Evolutionary conservation across 2,888 invertebrate species (phyloP).

Genomic region (Merodon equestris): DNA sequence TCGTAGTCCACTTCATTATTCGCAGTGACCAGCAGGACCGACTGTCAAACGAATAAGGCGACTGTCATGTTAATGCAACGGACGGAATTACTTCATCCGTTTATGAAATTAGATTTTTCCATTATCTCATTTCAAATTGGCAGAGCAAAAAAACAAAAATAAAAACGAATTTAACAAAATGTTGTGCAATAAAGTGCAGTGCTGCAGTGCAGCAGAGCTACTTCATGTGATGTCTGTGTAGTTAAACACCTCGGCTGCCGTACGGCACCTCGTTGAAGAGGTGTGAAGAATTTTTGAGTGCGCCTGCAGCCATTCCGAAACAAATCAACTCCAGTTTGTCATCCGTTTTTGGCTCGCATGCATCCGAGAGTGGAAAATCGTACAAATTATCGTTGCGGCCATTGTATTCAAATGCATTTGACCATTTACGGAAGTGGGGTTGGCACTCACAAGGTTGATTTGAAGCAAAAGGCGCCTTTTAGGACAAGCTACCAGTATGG

Average conservation of each 20-base stretch:
- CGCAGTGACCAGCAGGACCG: constrained; percentile 26
- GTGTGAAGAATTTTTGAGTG: constrained; percentile 49
- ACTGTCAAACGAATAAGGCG: constrained; percentile 57
- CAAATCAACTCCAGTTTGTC: constrained; percentile 60
- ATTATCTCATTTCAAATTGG: constrained; percentile 51
- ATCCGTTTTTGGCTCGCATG: constrained; percentile 58
- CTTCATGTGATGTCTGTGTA: too few species aligned
- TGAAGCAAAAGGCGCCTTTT: constrained; percentile 23
- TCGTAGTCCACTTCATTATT: constrained; percentile 52
- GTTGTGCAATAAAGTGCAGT: too few species aligned
- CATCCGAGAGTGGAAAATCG: constrained; percentile 55
- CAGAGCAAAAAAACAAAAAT: constrained; percentile 20
- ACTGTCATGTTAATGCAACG: constrained; percentile 55
- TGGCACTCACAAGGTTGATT: constrained; percentile 28
- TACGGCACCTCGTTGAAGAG: constrained; percentile 8
- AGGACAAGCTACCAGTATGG: constrained; percentile 10
- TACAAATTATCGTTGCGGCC: constrained; percentile 60
- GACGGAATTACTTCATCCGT: constrained; percentile 50
- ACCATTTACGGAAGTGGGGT: constrained; percentile 47
- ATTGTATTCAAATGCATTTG: constrained; percentile 65
- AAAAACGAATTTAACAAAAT: neutral
- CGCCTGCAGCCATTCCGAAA: constrained; percentile 43
- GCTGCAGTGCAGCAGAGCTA: too few species aligned
- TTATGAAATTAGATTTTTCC: constrained; percentile 64
- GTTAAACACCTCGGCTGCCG: too few species aligned